Evolutionary conservation across 2,113 vertebrate genomes (phyloP), one percentile per base, ranked within the genome.

Genomic region (Ochotona curzoniae): DNA sequence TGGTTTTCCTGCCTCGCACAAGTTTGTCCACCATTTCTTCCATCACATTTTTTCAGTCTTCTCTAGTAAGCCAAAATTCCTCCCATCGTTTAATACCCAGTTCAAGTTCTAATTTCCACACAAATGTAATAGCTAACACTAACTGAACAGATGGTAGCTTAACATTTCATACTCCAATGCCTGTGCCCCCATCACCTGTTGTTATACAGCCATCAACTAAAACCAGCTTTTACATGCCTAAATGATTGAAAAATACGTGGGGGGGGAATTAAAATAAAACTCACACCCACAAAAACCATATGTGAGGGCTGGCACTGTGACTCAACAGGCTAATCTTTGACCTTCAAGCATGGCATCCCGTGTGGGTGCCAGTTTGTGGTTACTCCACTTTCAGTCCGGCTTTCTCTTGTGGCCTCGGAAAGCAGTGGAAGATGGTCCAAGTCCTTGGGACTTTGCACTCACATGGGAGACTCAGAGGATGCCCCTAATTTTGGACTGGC

Each of bases 41-140:
- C 67, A 88, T 8, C 73, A 76, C 64, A 73, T 23, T 67, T 83
- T 35, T 75, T 89, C 78, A 78, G 15, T 54, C 67, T 94, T 92
- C 61, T 54, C 32, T 87, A 79, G 30, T 49, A 74, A 54, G 17
- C 61, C 74, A 78, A 88, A 95, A 61, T 75, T 69, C 74, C 85
- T 70, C 78, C 21, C 1, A 51, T 63, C 54, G 47, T 66, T 69
- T n/a, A 85, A 83, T 70, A 25, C 21, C 51, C n/a, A 89, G 60
- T 38, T 47, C 66, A 74, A 87, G 25, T 61, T 38, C 63, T 61
- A 51, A 3, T 78, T 83, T 49, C 28, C 25, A 75, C 67, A 73
- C 63, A 93, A 91, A 93, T 26, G 32, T 14, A 75, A 89, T 21
- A 92, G 30, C 30, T 70, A 70, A 75, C 11, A 38, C 15, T 80